These are phyloP conservation scores for Listrodromus nycthemerus DNA, from an alignment of 2,888 invertebrate genomes.

Conservation along the genomic window DNA sequence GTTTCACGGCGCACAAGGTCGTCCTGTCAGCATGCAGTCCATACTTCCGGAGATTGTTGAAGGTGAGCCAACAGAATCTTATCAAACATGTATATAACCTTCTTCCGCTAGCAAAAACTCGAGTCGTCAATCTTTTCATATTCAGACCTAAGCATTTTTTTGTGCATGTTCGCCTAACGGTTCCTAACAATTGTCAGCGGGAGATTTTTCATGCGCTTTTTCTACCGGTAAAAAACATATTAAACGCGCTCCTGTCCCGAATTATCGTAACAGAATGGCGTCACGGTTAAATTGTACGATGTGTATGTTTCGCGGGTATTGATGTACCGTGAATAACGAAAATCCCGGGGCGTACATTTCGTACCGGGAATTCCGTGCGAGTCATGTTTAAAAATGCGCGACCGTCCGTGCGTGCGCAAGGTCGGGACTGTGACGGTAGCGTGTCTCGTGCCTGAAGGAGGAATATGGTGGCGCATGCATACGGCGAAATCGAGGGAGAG, in stretches of 20 bases:
- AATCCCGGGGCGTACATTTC: constrained; percentile 6
- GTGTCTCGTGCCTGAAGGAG: constrained; percentile 34
- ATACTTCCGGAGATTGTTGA: constrained; percentile 94
- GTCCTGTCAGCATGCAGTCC: constrained; percentile 97
- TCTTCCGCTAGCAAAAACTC: neutral
- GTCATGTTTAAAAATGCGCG: constrained; percentile 1
- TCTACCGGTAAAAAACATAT: no score
- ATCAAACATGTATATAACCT: neutral
- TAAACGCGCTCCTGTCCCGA: no score
- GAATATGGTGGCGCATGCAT: neutral
- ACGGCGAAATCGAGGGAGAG: constrained; percentile 4
- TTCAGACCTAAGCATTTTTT: no score
- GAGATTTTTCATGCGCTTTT: no score
- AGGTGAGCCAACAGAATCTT: constrained; percentile 83
- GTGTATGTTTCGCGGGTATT: neutral
- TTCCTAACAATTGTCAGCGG: no score
- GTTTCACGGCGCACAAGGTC: constrained; percentile 95
- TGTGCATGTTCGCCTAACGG: no score
- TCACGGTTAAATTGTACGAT: neutral
- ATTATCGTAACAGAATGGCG: neutral
- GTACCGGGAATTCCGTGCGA: constrained; percentile 34
- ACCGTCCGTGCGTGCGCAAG: constrained; percentile 50
- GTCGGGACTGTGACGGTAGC: constrained; percentile 51
- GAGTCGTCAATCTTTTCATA: no score
- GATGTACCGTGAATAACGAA: neutral